Conservation (phyloP, 2,797 vertebrate genomes). For the Sebastes miniatus region DNA sequence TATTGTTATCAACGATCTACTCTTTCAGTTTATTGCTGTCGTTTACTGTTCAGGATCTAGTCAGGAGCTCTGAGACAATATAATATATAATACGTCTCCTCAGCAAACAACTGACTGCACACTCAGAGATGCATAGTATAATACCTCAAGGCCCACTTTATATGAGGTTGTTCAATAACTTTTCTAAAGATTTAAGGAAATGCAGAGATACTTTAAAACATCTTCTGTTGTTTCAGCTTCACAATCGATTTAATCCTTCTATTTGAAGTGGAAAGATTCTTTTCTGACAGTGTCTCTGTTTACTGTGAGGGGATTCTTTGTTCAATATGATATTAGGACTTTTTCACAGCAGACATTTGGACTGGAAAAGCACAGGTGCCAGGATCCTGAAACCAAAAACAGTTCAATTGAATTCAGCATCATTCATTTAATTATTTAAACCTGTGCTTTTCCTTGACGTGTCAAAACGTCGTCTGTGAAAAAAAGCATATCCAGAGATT, state of each 20-base stretch:
- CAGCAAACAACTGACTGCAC: neutral
- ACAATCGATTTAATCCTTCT: neutral
- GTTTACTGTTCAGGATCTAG: neutral
- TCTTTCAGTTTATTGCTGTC: constrained; percentile 2
- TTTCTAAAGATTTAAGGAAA: neutral
- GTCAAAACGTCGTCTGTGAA: no score
- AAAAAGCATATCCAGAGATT: no score
- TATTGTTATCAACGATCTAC: neutral
- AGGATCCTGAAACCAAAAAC: no score
- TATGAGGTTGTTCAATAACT: neutral
- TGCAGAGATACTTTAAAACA: neutral
- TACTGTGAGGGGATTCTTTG: neutral
- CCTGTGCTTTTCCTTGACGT: no score
- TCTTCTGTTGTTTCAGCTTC: neutral
- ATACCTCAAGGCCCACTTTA: neutral
- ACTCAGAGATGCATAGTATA: neutral
- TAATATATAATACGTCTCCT: constrained; percentile 4
- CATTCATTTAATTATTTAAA: no score
- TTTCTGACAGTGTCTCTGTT: neutral
- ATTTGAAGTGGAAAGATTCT: neutral
- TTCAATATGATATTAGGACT: neutral
- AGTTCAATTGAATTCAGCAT: no score
- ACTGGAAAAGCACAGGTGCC: no score
- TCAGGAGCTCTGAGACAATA: neutral
- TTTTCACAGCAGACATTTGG: neutral